Evolutionary conservation across 2,113 vertebrate species (phyloP).

Genomic region (Shinisaurus crocodilurus): DNA sequence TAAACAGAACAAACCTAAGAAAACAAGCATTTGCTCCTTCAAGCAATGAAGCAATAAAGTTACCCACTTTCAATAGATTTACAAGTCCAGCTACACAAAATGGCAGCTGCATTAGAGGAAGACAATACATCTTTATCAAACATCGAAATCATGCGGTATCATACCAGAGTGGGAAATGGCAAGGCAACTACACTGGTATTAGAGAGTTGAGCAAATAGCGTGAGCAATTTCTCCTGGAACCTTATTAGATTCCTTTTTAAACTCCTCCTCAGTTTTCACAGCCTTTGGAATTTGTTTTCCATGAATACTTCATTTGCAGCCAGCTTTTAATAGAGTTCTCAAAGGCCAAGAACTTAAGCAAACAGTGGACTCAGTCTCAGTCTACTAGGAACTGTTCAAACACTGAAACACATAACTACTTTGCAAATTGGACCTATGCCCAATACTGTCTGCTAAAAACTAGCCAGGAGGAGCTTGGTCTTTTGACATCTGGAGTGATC

Average conservation of each 20-base stretch:
- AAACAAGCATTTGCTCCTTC: not conserved
- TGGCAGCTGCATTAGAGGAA: not conserved
- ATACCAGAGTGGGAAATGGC: not conserved
- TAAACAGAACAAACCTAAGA: not conserved
- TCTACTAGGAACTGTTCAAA: not conserved
- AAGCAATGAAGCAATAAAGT: not conserved
- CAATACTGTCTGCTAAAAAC: not conserved
- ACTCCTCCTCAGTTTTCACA: slow-evolving; percentile 42
- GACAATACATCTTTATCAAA: not conserved
- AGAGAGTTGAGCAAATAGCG: not conserved
- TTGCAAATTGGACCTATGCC: not conserved
- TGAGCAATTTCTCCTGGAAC: slow-evolving; percentile 30
- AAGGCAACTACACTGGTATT: slow-evolving; percentile 11
- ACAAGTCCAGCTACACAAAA: not conserved
- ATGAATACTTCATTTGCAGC: slow-evolving; percentile 58
- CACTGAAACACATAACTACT: not conserved
- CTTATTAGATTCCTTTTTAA: slow-evolving; percentile 45
- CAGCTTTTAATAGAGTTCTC: slow-evolving; percentile 48
- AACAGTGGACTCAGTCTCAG: slow-evolving; percentile 20
- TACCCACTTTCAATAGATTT: not conserved
- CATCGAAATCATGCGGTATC: fast-evolving
- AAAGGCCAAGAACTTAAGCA: slow-evolving; percentile 17
- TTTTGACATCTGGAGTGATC: not conserved
- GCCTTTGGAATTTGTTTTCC: slow-evolving; percentile 68
- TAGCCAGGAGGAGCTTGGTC: not conserved